phyloP scores from a whole-genome alignment of 2,113 vertebrate species.

The Petrocephalus zakoni region DNA sequence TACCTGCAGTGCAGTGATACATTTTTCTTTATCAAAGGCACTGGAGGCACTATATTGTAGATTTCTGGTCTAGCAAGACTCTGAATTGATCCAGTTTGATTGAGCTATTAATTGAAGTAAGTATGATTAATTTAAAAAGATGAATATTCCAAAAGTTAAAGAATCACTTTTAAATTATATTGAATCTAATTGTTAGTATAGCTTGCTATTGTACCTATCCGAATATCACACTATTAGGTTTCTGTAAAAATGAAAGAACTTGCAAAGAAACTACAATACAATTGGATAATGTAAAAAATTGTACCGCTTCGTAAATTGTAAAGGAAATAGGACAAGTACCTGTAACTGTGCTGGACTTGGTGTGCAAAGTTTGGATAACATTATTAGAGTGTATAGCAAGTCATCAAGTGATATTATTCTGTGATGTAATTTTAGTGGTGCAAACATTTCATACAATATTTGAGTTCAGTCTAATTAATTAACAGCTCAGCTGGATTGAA shows the following conservation, averaged over 20 bases:
- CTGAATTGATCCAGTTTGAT: background rate
- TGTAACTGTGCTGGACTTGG: background rate
- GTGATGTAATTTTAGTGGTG: background rate
- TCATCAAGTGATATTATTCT: background rate
- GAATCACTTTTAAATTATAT: background rate
- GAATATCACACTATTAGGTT: background rate
- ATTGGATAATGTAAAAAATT: background rate
- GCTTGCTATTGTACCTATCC: background rate
- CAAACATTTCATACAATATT: background rate
- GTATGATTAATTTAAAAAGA: background rate
- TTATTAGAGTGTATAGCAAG: background rate
- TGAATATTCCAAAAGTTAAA: background rate
- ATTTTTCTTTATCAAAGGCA: background rate
- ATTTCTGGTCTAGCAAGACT: background rate
- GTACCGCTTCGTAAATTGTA: background rate
- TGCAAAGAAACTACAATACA: background rate
- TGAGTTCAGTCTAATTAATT: background rate
- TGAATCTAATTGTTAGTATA: background rate
- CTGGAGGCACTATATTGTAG: background rate
- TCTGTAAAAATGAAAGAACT: background rate
- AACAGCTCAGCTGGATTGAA: background rate
- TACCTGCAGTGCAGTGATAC: background rate
- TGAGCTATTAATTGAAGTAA: background rate
- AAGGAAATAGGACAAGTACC: background rate
- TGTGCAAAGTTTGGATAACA: background rate